Evolutionary conservation across 92 coral and sea anemone species (phyloP).

Genomic region (Phenganax subtilis): DNA sequence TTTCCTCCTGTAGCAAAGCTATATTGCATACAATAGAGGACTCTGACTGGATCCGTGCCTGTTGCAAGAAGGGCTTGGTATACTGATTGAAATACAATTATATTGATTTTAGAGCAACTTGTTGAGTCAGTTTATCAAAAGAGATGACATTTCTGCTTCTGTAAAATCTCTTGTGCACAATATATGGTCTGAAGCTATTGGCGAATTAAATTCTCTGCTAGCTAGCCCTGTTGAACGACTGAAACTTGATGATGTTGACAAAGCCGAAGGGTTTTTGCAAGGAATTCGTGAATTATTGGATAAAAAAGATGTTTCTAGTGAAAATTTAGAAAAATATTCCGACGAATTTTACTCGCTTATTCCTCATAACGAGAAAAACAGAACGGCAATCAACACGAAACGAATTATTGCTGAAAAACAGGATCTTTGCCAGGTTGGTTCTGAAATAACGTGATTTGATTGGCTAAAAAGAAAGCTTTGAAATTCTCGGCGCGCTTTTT

Average conservation of each 20-base stretch:
- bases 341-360: slow-evolving; percentile 71
- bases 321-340: slow-evolving; percentile 48
- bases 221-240: slow-evolving; percentile 61
- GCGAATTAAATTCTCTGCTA: slow-evolving; percentile 59
- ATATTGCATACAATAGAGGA: too few relatives aligned
- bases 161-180: slow-evolving; percentile 64
- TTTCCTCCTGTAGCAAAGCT: too few relatives aligned
- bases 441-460: neutral
- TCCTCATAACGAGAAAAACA: slow-evolving; percentile 53
- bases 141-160: slow-evolving; percentile 56
- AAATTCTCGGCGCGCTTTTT: too few relatives aligned
- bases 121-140: slow-evolving; percentile 46
- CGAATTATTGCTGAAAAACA: slow-evolving; percentile 77
- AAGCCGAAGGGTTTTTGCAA: slow-evolving; percentile 78
- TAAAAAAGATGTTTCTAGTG: slow-evolving; percentile 9
- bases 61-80: too few relatives aligned
- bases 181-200: slow-evolving; percentile 90
- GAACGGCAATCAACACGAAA: slow-evolving; percentile 46
- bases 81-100: neutral
- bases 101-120: slow-evolving; percentile 42
- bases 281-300: slow-evolving; percentile 56
- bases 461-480: neutral
- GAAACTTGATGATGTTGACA: slow-evolving; percentile 72
- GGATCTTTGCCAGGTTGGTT: slow-evolving; percentile 83
- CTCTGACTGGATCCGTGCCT: too few relatives aligned